phyloP scores from a whole-genome alignment of 2,113 vertebrate species.

The Myanophis thanlyinensis region DNA sequence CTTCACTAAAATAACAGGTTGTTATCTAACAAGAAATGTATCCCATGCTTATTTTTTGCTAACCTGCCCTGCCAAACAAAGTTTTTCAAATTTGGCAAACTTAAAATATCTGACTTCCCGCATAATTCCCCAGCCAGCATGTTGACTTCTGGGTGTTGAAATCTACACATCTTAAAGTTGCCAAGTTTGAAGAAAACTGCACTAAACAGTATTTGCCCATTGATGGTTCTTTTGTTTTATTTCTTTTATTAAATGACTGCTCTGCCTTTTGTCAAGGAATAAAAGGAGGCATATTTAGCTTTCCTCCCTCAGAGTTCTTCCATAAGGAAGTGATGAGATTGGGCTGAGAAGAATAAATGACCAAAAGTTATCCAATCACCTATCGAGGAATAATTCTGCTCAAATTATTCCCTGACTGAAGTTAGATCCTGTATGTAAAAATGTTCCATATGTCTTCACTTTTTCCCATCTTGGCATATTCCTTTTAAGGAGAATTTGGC shows the following conservation, averaged over 20 bases:
- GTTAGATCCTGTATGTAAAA: neutral
- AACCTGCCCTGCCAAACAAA: neutral
- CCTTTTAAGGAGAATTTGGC: neutral
- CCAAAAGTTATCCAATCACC: neutral
- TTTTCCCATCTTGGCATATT: neutral
- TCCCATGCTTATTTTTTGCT: neutral
- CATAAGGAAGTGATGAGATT: neutral
- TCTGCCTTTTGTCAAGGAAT: neutral
- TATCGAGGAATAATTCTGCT: neutral
- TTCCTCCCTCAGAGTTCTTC: neutral
- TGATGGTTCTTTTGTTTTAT: neutral
- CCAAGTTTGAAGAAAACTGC: neutral
- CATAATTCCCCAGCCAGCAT: neutral
- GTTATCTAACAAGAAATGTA: neutral
- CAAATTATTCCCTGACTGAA: neutral
- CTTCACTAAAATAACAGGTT: neutral
- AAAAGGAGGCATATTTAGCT: neutral
- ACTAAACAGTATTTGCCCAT: neutral
- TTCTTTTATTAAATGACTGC: neutral
- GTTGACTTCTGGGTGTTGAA: neutral
- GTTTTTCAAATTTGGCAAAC: neutral
- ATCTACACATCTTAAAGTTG: neutral
- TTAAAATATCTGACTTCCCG: neutral
- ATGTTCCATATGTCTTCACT: neutral
- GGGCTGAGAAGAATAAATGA: neutral